phyloP scores from a whole-genome alignment of 2,888 invertebrate genomes.

The Heliconius charithonia region DNA sequence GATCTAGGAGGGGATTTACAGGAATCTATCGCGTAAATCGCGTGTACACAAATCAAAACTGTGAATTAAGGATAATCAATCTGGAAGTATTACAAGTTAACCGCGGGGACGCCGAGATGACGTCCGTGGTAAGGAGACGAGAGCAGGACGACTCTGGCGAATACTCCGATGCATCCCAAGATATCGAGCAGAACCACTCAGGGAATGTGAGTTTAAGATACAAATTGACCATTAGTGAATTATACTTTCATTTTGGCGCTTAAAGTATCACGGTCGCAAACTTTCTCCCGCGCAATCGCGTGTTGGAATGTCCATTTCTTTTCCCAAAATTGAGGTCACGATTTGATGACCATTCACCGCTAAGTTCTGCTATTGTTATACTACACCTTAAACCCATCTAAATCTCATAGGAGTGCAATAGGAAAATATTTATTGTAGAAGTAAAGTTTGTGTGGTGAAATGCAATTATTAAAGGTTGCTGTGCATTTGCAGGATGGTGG shows the following conservation, averaged over 20 bases:
- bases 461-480: constrained; percentile 77
- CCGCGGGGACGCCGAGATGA: constrained; percentile 77
- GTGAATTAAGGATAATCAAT: constrained; percentile 64
- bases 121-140: constrained; percentile 74
- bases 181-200: constrained; percentile 74
- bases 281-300: constrained; percentile 79
- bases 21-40: constrained; percentile 60
- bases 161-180: constrained; percentile 80
- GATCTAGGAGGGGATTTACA: constrained; percentile 67
- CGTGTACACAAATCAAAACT: constrained; percentile 52
- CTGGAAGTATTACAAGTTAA: constrained; percentile 78
- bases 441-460: constrained; percentile 62
- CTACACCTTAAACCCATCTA: constrained; percentile 18
- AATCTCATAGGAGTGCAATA: constrained; percentile 11
- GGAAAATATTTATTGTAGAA: constrained; percentile 52
- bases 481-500: constrained; percentile 76
- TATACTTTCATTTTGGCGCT: constrained; percentile 78
- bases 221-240: constrained; percentile 49
- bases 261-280: constrained; percentile 69
- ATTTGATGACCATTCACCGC: constrained; percentile 71
- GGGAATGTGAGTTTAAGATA: constrained; percentile 73
- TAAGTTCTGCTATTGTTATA: constrained; percentile 56
- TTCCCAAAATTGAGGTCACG: constrained; percentile 79
- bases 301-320: constrained; percentile 81
- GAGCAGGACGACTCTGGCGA: constrained; percentile 78